These are phyloP conservation scores for Ictidomys tridecemlineatus DNA, from an alignment of 2,113 vertebrate species.

Conservation along the genomic window DNA sequence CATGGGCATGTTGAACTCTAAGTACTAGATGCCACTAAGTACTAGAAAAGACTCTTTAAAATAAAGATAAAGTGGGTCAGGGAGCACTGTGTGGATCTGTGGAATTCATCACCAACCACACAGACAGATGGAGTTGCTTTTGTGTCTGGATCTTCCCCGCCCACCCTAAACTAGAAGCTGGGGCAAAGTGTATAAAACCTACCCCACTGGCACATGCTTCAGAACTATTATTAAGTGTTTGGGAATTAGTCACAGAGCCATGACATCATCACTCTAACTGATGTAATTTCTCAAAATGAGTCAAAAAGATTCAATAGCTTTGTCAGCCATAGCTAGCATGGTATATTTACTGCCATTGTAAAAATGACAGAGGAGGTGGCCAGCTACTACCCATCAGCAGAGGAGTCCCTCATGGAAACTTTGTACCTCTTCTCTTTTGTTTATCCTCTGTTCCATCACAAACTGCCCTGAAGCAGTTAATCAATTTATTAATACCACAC, in stretches of 20 bases:
- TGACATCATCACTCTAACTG: conserved; percentile 54
- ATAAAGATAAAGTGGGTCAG: conserved; percentile 13
- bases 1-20: conserved; percentile 59
- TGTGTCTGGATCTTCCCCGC: not conserved
- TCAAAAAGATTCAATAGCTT: not conserved
- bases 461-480: not conserved
- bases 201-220: not conserved
- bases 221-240: conserved; percentile 46
- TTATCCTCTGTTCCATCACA: not conserved
- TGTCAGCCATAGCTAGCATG: not conserved
- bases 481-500: not conserved
- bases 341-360: not conserved
- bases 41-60: conserved; percentile 34
- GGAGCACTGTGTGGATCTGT: not conserved
- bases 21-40: conserved; percentile 12
- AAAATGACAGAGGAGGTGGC: not conserved
- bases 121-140: conserved; percentile 15
- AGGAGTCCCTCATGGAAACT: not conserved
- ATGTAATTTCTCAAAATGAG: conserved; percentile 43
- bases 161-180: not conserved
- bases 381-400: not conserved
- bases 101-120: not conserved
- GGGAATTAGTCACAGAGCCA: conserved; percentile 50
- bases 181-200: not conserved
- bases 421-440: not conserved